These are phyloP conservation scores for Parazoanthus darwini DNA, from an alignment of 92 coral and sea anemone species.

Conservation along the genomic window DNA sequence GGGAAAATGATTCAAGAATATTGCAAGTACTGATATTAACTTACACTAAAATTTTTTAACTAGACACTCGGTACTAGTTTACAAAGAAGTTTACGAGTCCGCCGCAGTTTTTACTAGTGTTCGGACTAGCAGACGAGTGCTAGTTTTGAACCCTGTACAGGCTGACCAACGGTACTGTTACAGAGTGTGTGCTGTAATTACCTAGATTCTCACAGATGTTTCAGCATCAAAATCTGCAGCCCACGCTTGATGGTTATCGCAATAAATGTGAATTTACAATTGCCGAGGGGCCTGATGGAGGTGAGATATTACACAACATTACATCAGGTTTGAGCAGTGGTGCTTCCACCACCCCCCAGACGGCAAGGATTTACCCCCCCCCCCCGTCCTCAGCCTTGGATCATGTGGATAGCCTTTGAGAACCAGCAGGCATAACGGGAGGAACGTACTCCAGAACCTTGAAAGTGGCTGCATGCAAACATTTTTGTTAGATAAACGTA, in stretches of 20 bases:
- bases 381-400: constrained; percentile 21
- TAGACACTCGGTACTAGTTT: too few relatives aligned
- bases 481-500: not conserved
- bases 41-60: too few relatives aligned
- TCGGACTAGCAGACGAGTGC: too few relatives aligned
- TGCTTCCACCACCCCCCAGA: constrained; percentile 40
- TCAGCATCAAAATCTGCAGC: constrained; percentile 67
- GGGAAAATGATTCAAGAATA: too few relatives aligned
- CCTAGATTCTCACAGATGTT: constrained; percentile 15
- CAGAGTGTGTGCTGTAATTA: not conserved
- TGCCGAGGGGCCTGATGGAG: constrained; percentile 94
- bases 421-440: constrained; percentile 26
- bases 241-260: constrained; percentile 93
- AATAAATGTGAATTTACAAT: constrained; percentile 99
- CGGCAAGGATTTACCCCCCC: constrained; percentile 42
- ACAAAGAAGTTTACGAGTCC: too few relatives aligned
- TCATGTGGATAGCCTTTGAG: constrained; percentile 30
- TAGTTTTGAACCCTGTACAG: not conserved
- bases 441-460: constrained; percentile 19
- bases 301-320: constrained; percentile 56
- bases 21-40: too few relatives aligned
- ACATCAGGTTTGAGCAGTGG: constrained; percentile 55
- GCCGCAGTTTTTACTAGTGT: too few relatives aligned
- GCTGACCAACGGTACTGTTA: constrained; percentile 1
- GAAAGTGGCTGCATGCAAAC: constrained; percentile 8